These are phyloP conservation scores for Zenarchopterus dispar DNA, from an alignment of 2,797 vertebrate genomes.

Conservation along the genomic window DNA sequence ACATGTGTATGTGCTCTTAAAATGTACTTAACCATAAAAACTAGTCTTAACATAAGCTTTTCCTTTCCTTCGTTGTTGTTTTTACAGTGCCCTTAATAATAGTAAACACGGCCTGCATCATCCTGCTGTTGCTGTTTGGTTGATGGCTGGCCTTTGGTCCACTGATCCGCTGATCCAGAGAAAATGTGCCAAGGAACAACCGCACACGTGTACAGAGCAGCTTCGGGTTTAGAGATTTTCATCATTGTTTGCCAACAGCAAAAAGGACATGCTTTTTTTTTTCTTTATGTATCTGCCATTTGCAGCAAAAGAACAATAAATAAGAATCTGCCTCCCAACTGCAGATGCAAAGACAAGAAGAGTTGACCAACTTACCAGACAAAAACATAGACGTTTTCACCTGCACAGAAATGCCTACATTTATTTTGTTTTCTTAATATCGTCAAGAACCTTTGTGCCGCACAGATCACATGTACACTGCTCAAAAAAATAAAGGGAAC, in stretches of 20 bases:
- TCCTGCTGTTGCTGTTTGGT: conserved; percentile 92
- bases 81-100: conserved; percentile 91
- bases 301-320: neutral
- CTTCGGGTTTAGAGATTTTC: conserved; percentile 9
- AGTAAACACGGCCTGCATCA: conserved; percentile 89
- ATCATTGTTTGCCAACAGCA: neutral
- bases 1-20: neutral
- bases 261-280: neutral
- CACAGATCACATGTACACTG: neutral
- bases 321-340: neutral
- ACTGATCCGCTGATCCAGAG: neutral
- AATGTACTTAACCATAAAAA: neutral
- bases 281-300: too few species aligned
- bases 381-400: neutral
- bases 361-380: rapidly evolving
- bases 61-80: neutral
- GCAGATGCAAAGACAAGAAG: conserved; percentile 8
- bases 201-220: neutral
- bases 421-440: neutral
- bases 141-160: neutral
- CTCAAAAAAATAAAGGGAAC: too few species aligned
- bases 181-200: conserved; percentile 23
- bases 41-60: neutral
- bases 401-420: conserved; percentile 5
- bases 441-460: neutral